A percentile compares a stretch with the other conserved stretches of the same genome.
Evolutionary conservation across 2,797 vertebrate genomes (phyloP).

Genomic region (Platalea minor): DNA sequence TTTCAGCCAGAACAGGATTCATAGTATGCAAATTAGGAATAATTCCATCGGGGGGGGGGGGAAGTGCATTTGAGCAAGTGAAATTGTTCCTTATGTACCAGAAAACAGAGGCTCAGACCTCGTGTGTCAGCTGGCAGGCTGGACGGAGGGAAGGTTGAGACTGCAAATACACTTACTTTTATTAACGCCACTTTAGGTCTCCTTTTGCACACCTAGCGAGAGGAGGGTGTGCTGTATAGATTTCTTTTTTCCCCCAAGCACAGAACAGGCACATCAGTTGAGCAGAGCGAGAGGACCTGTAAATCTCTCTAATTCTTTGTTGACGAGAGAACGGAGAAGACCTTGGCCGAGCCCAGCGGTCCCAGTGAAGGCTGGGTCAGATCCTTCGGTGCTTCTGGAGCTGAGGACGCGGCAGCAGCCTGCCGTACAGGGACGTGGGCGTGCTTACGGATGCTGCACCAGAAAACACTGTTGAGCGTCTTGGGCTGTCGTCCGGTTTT

Average conservation of each 20-base stretch:
- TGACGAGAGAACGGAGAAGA: not conserved
- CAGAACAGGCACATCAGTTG: not conserved
- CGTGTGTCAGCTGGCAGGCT: not conserved
- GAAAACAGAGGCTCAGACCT: not conserved
- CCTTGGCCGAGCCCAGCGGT: not conserved
- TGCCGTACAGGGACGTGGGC: not conserved
- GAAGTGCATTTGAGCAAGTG: not conserved
- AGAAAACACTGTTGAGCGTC: not conserved
- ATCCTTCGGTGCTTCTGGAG: not conserved
- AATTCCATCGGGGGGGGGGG: not conserved
- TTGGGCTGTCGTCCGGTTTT: not conserved
- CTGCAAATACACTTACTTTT: not conserved
- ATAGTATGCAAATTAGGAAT: not conserved
- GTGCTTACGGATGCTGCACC: fast-evolving
- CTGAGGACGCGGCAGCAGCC: not conserved
- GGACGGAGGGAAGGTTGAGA: not conserved
- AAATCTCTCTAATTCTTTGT: not conserved
- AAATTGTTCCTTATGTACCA: not conserved
- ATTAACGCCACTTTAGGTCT: not conserved
- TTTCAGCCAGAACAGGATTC: not conserved
- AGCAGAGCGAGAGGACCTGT: not conserved
- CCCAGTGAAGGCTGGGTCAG: not conserved
- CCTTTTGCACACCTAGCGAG: not conserved
- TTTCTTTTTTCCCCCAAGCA: not conserved
- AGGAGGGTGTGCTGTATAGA: not conserved